Evolutionary conservation across 2,797 vertebrate genomes (phyloP).

Genomic region (Cuniculus paca): DNA sequence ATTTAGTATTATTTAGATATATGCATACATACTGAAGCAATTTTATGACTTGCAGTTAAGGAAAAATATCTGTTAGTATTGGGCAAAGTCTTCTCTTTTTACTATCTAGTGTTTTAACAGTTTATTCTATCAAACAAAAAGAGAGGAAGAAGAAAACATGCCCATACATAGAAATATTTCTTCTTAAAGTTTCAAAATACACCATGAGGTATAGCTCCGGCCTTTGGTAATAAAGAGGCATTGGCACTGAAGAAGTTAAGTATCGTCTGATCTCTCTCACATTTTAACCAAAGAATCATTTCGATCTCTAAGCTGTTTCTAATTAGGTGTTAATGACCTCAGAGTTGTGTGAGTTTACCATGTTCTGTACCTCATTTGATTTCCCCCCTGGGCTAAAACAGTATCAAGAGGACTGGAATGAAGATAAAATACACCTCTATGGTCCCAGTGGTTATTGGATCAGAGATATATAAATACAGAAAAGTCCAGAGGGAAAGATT

Average conservation of each 20-base stretch:
- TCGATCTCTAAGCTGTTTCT: slow-evolving; percentile 86
- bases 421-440: slow-evolving; percentile 85
- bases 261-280: slow-evolving; percentile 45
- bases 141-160: not conserved
- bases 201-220: not conserved
- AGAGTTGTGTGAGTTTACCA: slow-evolving; percentile 86
- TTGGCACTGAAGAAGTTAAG: slow-evolving; percentile 82
- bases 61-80: slow-evolving; percentile 8
- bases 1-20: not conserved
- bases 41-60: not conserved
- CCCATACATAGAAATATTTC: not conserved
- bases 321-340: slow-evolving; percentile 89
- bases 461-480: slow-evolving; percentile 85
- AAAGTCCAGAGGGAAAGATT: slow-evolving; percentile 85
- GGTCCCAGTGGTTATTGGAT: slow-evolving; percentile 82
- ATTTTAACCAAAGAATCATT: slow-evolving; percentile 84
- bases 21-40: not conserved
- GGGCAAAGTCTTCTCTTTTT: not conserved
- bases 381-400: slow-evolving; percentile 85
- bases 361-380: slow-evolving; percentile 87
- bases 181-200: not conserved
- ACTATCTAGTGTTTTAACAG: not conserved
- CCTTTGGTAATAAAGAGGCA: not conserved
- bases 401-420: slow-evolving; percentile 84
- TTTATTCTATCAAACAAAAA: not conserved